Percentiles rank a stretch among this genome's conserved stretches.
Evolutionary conservation across 1,140 invertebrate species (phyloP).

Genomic region (Papilio glaucus): DNA sequence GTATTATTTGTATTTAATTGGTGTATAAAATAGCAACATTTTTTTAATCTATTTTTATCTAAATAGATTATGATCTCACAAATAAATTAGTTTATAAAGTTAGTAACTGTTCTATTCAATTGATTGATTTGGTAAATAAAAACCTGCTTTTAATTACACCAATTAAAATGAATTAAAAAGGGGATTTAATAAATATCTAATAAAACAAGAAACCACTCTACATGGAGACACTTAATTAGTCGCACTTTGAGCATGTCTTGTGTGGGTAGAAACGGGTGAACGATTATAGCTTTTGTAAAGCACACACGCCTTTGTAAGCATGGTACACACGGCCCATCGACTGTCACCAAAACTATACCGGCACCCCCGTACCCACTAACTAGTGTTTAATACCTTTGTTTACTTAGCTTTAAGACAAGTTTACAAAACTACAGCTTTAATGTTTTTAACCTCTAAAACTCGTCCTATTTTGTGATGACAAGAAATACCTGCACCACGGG

Average conservation of each 20-base stretch:
- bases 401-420: not conserved
- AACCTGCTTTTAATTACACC: not conserved
- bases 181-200: too few species aligned
- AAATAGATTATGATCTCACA: too few species aligned
- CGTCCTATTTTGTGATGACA: not conserved
- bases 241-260: conserved; percentile 1
- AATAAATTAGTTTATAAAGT: too few species aligned
- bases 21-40: conserved; percentile 33
- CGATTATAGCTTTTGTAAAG: not conserved
- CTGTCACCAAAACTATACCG: not conserved
- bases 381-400: not conserved
- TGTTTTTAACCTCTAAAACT: not conserved
- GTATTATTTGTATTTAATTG: conserved; percentile 20
- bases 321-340: not conserved
- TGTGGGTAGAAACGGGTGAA: not conserved
- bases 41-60: not conserved
- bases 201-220: too few species aligned
- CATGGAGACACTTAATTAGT: not conserved
- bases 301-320: conserved; percentile 6
- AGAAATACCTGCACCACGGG: not conserved
- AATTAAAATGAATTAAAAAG: not conserved
- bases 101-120: too few species aligned
- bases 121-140: not conserved
- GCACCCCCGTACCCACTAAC: not conserved
- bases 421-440: not conserved